Evolutionary conservation across 2,797 vertebrate genomes (phyloP).

Genomic region (Enoplosus armatus): DNA sequence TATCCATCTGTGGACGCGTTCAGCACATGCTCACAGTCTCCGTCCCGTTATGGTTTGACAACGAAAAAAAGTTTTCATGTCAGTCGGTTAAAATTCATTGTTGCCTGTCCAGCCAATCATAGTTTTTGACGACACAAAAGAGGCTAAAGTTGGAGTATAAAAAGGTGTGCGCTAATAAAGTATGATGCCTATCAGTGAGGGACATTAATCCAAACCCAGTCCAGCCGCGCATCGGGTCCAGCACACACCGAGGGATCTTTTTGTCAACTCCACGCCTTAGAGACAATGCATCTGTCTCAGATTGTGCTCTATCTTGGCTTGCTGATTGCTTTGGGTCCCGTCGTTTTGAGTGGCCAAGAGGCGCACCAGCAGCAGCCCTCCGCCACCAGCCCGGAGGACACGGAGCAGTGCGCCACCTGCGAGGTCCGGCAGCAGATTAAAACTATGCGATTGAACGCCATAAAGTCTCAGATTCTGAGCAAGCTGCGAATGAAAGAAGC

Average conservation of each 20-base stretch:
- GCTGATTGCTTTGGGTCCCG: conserved; percentile 88
- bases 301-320: conserved; percentile 88
- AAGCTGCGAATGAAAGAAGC: conserved; percentile 97
- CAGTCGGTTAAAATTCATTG: conserved; percentile 95
- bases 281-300: conserved; percentile 89
- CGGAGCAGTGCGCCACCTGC: conserved; percentile 93
- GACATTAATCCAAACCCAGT: conserved; percentile 79
- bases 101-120: conserved; percentile 96
- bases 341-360: conserved; percentile 88
- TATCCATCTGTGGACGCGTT: conserved; percentile 48
- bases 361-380: conserved; percentile 85
- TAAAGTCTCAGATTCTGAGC: conserved; percentile 97
- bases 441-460: conserved; percentile 95
- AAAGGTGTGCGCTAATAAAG: conserved; percentile 93
- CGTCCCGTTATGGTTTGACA: conserved; percentile 87
- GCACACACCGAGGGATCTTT: conserved; percentile 57
- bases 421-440: conserved; percentile 95
- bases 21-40: conserved; percentile 56
- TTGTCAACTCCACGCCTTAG: conserved; percentile 70
- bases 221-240: conserved; percentile 55
- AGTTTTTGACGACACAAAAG: conserved; percentile 93
- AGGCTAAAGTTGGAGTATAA: conserved; percentile 96
- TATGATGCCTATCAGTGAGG: conserved; percentile 92
- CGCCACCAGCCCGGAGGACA: conserved; percentile 79
- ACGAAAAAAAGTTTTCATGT: conserved; percentile 87